A percentile compares a stretch with the other conserved stretches of the same genome.
Evolutionary conservation across 2,888 invertebrate genomes (phyloP).

Genomic region (Dichetophora obliterata): DNA sequence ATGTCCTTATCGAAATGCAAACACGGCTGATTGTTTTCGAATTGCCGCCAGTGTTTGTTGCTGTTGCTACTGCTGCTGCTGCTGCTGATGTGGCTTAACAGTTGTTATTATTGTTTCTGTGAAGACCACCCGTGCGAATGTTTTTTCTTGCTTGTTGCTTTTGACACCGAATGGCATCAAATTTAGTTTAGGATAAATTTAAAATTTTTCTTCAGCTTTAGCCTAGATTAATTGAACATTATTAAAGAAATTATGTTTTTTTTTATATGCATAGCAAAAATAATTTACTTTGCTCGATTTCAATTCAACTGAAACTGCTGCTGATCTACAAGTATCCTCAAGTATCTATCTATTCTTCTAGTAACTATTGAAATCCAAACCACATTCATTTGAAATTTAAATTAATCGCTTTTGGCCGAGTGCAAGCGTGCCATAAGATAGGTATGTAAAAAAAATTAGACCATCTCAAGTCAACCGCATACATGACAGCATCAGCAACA

Average conservation of each 20-base stretch:
- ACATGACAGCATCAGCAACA: background rate
- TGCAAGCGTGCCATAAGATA: conserved; percentile 23
- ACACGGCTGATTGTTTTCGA: conserved; percentile 25
- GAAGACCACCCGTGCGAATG: conserved; percentile 56
- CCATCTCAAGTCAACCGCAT: background rate
- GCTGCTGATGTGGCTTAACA: background rate
- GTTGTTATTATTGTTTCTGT: conserved; percentile 32
- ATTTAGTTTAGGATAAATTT: conserved; percentile 18
- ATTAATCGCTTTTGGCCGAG: conserved; percentile 33
- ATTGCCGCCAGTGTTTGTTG: conserved; percentile 9
- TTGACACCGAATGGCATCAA: conserved; percentile 60
- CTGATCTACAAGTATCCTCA: too few relatives aligned
- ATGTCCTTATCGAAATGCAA: conserved; percentile 36
- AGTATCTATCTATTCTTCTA: conserved; percentile 25
- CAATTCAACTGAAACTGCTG: background rate
- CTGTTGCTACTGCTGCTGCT: conserved; percentile 6
- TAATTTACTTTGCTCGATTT: background rate
- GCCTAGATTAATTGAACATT: background rate
- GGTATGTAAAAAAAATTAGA: background rate
- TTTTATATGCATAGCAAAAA: background rate
- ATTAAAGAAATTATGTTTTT: background rate
- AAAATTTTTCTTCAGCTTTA: background rate
- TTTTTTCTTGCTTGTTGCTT: conserved; percentile 56
- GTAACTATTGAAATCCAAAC: conserved; percentile 2
- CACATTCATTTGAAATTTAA: conserved; percentile 31